Base-by-base conservation (phyloP, 2,797 vertebrate species). In the Phyllotis vaccarum region DNA sequence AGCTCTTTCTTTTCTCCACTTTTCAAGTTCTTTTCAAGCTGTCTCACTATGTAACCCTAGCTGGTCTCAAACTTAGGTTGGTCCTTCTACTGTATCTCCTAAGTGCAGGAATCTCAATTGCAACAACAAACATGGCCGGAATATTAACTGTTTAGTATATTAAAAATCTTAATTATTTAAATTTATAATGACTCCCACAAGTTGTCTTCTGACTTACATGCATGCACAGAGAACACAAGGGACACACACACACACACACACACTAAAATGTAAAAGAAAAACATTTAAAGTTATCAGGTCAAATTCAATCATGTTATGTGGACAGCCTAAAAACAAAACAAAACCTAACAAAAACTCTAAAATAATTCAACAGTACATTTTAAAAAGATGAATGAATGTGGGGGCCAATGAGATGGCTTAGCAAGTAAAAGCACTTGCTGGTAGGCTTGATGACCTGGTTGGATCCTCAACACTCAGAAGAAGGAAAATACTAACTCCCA, bases 231-330 rank as follows among this genome's bases (percentile, higher is more conserved):
- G 43, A 29, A 60, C 12, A 16, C 56, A 40, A 11, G 29, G 8
- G 49, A 13, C 22, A 49, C 5, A 49, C 46, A 49, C 46, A 37
- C 22, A 56, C 11, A 24, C 19, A 22, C 34, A 56, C 1, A 52
- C 1, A 78, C 3, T 10, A 49, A 75, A 76, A 76, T 72, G 29
- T 21, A 64, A 29, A 62, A 62, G 60, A 62, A 62, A 49, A 31
- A 34, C 19, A 79, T 34, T 58, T 62, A 64, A 95, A 64, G 34
- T 49, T 58, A 93, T 60, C 37, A 31, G 27, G 66, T 91, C 86
- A 95, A 86, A 95, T 83, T 88, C 52, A 94, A 31, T 82, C 22
- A 89, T n/a, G 90, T 72, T 46, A 54, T 75, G 37, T 72, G 37
- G n/a, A 88, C 1, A 91, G n/a, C 56, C 21, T 46, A 21, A 95